Conservation (phyloP, 37 sponge, comb jelly and placozoan species). For the Spongilla lacustris region DNA sequence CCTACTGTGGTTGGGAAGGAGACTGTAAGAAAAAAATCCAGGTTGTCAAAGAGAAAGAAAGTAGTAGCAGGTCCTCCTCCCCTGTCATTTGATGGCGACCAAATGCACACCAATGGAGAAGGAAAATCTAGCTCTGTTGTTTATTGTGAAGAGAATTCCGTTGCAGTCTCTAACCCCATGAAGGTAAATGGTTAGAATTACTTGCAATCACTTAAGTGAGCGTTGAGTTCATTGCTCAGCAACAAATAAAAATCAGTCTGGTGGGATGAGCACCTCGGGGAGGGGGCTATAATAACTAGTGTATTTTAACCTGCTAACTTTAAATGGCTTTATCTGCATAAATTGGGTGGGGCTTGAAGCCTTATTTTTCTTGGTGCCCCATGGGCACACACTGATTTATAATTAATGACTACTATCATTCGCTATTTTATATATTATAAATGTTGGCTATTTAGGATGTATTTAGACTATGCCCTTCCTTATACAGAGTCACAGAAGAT, state of each 20-base stretch:
- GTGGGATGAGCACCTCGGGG: too few relatives aligned
- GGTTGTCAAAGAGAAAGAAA: background rate
- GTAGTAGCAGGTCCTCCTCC: background rate
- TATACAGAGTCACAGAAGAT: background rate
- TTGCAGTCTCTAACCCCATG: background rate
- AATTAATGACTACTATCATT: too few relatives aligned
- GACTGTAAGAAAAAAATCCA: background rate
- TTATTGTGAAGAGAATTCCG: background rate
- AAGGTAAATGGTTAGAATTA: background rate
- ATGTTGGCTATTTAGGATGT: background rate
- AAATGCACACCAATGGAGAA: background rate
- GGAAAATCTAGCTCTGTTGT: background rate
- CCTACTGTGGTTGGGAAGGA: background rate
- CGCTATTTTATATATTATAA: too few relatives aligned
- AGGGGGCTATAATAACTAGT: too few relatives aligned
- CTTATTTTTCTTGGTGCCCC: too few relatives aligned
- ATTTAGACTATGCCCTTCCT: background rate
- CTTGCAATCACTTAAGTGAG: background rate
- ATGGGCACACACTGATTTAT: too few relatives aligned
- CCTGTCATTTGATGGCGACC: background rate
- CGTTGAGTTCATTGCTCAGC: too few relatives aligned
- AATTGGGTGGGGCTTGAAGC: too few relatives aligned
- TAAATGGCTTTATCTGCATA: too few relatives aligned
- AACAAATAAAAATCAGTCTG: too few relatives aligned
- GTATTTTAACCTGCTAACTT: too few relatives aligned